Conservation (phyloP, 1,140 invertebrate species). For the Drosophila murphyi region DNA sequence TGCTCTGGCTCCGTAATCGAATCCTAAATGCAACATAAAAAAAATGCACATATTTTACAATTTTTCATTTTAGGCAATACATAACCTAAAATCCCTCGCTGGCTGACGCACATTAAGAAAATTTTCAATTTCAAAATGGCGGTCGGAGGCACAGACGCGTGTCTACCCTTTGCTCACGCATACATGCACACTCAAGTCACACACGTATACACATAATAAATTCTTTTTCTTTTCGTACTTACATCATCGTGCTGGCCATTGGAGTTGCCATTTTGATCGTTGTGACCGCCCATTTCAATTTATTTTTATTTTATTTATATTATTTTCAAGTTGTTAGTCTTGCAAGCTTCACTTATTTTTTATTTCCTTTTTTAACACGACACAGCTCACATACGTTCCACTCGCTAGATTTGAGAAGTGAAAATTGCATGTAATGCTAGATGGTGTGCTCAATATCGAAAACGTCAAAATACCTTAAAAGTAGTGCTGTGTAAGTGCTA, state of each 20-base stretch:
- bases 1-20: constrained; percentile 93
- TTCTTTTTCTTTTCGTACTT: constrained; percentile 50
- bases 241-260: constrained; percentile 80
- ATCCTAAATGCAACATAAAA: constrained; percentile 55
- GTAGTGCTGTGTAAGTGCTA: neutral
- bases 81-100: constrained; percentile 58
- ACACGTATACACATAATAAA: neutral
- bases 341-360: neutral
- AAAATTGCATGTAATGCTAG: constrained; percentile 47
- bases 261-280: constrained; percentile 76
- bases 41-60: neutral
- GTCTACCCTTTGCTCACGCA: constrained; percentile 18
- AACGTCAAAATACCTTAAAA: neutral
- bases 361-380: constrained; percentile 7
- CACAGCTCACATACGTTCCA: constrained; percentile 6
- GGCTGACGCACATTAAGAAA: constrained; percentile 58
- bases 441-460: constrained; percentile 18
- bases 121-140: constrained; percentile 77
- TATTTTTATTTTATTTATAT: neutral
- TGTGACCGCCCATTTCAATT: constrained; percentile 64
- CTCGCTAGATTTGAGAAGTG: constrained; percentile 24
- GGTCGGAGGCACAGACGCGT: constrained; percentile 42
- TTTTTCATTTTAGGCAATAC: constrained; percentile 28
- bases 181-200: neutral
- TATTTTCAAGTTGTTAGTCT: constrained; percentile 10